phyloP scores from a whole-genome alignment of 2,113 vertebrate genomes.

The Tychaedon coryphoeus region DNA sequence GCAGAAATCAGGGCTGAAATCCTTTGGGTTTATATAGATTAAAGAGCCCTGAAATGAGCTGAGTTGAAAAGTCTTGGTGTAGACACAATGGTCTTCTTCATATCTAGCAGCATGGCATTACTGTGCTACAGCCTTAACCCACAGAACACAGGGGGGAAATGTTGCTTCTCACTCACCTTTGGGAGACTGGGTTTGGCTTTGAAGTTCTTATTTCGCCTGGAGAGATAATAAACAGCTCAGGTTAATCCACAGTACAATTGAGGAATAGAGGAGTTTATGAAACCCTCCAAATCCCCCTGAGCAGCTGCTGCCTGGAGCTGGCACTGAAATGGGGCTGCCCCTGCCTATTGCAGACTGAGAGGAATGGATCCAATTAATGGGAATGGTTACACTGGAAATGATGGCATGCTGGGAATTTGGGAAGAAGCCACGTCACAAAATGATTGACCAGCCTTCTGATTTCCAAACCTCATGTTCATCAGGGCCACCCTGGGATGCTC shows the following conservation, averaged over 20 bases:
- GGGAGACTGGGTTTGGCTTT: slow-evolving; percentile 90
- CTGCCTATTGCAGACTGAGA: neutral
- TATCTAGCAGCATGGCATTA: neutral
- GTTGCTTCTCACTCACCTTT: slow-evolving; percentile 79
- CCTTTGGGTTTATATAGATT: neutral
- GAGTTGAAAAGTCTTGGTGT: neutral
- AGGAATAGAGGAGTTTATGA: neutral
- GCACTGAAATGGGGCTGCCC: neutral
- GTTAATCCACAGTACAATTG: neutral
- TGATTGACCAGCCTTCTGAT: neutral
- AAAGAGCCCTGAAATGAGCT: neutral
- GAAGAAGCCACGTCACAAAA: rapidly evolving
- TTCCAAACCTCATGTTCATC: neutral
- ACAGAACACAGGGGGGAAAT: neutral
- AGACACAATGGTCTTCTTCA: neutral
- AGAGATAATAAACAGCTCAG: slow-evolving; percentile 14
- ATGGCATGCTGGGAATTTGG: neutral
- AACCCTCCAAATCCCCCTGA: neutral
- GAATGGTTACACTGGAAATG: neutral
- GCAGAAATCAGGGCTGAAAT: neutral
- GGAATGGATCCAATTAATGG: neutral
- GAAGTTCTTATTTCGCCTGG: slow-evolving; percentile 93
- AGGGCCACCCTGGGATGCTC: neutral
- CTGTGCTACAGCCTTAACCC: neutral
- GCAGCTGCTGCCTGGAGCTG: neutral